Base-by-base conservation (phyloP, 1,140 invertebrate species). In the Zaprionus lachaisei region DNA sequence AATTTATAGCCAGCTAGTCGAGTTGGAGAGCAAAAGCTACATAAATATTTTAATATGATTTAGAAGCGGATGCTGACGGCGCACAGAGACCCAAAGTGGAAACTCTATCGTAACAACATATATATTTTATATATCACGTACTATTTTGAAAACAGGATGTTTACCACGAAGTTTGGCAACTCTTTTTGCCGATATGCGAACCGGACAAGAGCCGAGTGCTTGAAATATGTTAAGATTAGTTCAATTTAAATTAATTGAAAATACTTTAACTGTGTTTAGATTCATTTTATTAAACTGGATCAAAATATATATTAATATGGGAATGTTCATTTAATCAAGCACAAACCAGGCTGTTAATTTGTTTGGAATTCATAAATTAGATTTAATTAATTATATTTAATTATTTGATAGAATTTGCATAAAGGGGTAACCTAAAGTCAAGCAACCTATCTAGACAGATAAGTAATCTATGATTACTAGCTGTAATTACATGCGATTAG, bases 41-140 rank as follows among this genome's bases (percentile, higher is more conserved):
- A 75, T 87, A 89, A 87, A 87, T 87, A 87, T 87, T 87, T 89
- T 72, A 90, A 81, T 90, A 89, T 87, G 81, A 87, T 89, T 87
- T 87, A 87, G 84, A 87, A 90, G 84, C 84, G 84, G 84, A 87
- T 83, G 83, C 75, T 72, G 84, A 75, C 77, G 58, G 66, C 31
- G 62, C 49, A 64, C 17, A 22, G 51, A 77, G 73, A 72, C 80
- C 81, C 47, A 49, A 49, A 83, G 77, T 68, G 65, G 41, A 67
- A 69, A 56, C 65, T 73, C 68, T 28, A 75, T 44, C 31, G 9
- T 22, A 26, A 51, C 37, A 34, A n/a, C 11, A 68, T 55, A 54
- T 70, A 62, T 14, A 67, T 67, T 31, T 11, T 24, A 26, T 26
- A 54, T 26, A 54, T 54, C n/a, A n/a, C 41, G 3, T 22, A 22